Evolutionary conservation across 2,797 vertebrate species (phyloP).

Genomic region (Falco berigora): DNA sequence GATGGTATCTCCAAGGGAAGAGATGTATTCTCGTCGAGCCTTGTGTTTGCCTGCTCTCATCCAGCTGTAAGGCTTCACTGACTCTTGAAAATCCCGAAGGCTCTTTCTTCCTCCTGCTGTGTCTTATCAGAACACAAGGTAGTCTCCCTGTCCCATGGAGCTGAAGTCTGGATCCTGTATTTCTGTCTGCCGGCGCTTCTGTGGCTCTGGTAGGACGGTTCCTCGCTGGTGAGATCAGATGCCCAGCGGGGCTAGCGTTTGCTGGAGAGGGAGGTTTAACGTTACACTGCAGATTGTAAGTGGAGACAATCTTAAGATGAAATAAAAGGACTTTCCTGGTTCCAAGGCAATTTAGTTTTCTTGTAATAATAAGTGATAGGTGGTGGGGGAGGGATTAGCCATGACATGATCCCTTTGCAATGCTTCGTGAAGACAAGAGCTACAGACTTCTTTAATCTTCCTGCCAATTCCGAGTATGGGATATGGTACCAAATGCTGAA

Average conservation of each 20-base stretch:
- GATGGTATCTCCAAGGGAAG: conserved; percentile 2
- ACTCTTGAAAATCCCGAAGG: not conserved
- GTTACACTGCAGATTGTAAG: not conserved
- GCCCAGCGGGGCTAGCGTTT: not conserved
- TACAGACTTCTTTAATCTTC: not conserved
- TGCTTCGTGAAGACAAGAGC: not conserved
- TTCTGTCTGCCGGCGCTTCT: not conserved
- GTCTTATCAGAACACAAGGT: not conserved
- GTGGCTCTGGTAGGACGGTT: not conserved
- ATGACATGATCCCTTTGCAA: not conserved
- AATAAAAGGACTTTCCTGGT: not conserved
- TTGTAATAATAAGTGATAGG: not conserved
- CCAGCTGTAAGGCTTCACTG: conserved; percentile 40
- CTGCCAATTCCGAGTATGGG: not conserved
- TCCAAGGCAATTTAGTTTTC: not conserved
- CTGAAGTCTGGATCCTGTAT: not conserved
- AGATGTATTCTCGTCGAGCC: not conserved
- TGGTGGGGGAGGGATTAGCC: not conserved
- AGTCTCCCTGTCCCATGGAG: not conserved
- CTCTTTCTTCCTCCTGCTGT: not conserved
- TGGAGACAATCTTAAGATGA: not conserved
- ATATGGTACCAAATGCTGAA: not conserved
- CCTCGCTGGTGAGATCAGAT: not conserved
- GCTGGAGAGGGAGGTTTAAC: not conserved
- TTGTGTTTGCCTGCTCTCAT: not conserved